phyloP scores from a whole-genome alignment of 2,797 vertebrate genomes.

The Menidia menidia region DNA sequence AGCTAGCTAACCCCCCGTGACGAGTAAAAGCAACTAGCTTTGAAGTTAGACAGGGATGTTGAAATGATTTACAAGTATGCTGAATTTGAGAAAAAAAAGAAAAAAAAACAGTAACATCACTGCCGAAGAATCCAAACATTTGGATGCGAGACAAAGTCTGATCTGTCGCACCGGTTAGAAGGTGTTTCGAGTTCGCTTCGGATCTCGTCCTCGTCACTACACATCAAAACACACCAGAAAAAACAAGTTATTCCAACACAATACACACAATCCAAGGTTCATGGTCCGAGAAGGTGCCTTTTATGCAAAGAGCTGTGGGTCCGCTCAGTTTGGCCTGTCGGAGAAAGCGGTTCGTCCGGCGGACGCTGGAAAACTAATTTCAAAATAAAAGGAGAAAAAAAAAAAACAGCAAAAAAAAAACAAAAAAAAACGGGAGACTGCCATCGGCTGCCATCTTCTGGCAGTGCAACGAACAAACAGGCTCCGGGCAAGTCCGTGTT shows the following conservation, averaged over 20 bases:
- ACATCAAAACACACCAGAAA: slow-evolving; percentile 78
- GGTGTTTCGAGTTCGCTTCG: slow-evolving; percentile 53
- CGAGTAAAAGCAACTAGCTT: slow-evolving; percentile 46
- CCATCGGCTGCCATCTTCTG: slow-evolving; percentile 23
- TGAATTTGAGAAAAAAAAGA: slow-evolving; percentile 20
- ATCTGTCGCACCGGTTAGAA: slow-evolving; percentile 43
- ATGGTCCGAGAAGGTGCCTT: slow-evolving; percentile 73
- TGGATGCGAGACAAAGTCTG: slow-evolving; percentile 49
- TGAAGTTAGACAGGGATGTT: slow-evolving; percentile 42
- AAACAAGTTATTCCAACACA: slow-evolving; percentile 73
- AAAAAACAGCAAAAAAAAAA: background rate
- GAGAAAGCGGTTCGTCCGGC: slow-evolving; percentile 44
- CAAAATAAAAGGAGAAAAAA: slow-evolving; percentile 4
- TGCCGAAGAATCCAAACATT: slow-evolving; percentile 52
- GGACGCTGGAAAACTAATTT: slow-evolving; percentile 40
- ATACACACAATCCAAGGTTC: slow-evolving; percentile 71
- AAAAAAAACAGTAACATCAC: slow-evolving; percentile 60
- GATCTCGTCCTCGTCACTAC: slow-evolving; percentile 71
- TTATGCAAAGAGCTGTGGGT: slow-evolving; percentile 57
- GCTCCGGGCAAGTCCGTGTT: slow-evolving; percentile 50
- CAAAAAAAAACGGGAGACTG: slow-evolving; percentile 21
- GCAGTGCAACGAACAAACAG: slow-evolving; percentile 53
- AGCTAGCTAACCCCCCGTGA: slow-evolving; percentile 49
- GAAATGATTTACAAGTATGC: slow-evolving; percentile 51
- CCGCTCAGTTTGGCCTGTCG: slow-evolving; percentile 49